Conservation (phyloP, 2,113 vertebrate genomes). For the Entomyzon cyanotis region DNA sequence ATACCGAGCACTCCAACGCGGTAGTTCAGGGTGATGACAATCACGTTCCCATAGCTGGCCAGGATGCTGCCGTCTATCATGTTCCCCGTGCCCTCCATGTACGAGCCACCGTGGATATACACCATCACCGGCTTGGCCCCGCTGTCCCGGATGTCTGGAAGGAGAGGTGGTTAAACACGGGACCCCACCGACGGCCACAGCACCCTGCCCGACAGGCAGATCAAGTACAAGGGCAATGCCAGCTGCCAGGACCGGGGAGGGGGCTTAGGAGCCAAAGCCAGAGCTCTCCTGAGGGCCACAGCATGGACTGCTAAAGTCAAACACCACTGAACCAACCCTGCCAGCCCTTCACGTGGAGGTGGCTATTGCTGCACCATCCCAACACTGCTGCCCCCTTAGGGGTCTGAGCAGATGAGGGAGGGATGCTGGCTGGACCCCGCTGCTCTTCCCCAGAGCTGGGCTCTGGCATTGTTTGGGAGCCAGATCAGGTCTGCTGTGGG, state of each 20-base stretch:
- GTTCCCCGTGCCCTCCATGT: constrained; percentile 99
- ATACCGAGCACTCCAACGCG: constrained; percentile 96
- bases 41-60: constrained; percentile 98
- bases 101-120: constrained; percentile 97
- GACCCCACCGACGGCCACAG: not conserved
- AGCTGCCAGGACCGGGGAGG: constrained; percentile 33
- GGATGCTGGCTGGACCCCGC: not conserved
- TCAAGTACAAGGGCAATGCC: constrained; percentile 24
- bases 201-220: constrained; percentile 31
- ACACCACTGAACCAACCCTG: not conserved
- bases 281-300: not conserved
- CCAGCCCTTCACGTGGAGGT: not conserved
- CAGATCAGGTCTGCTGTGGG: not conserved
- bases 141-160: constrained; percentile 98
- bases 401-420: not conserved
- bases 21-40: constrained; percentile 99
- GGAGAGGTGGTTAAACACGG: constrained; percentile 63
- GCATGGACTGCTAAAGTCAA: not conserved
- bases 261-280: constrained; percentile 6
- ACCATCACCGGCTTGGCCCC: constrained; percentile 99
- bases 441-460: not conserved
- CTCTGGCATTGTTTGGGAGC: not conserved
- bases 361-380: not conserved
- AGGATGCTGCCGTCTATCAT: constrained; percentile 99
- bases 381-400: not conserved